A percentile compares a stretch with the other conserved stretches of the same genome.
Evolutionary conservation across 2,888 invertebrate species (phyloP).

Genomic region (Acanthosepion lycidas): DNA sequence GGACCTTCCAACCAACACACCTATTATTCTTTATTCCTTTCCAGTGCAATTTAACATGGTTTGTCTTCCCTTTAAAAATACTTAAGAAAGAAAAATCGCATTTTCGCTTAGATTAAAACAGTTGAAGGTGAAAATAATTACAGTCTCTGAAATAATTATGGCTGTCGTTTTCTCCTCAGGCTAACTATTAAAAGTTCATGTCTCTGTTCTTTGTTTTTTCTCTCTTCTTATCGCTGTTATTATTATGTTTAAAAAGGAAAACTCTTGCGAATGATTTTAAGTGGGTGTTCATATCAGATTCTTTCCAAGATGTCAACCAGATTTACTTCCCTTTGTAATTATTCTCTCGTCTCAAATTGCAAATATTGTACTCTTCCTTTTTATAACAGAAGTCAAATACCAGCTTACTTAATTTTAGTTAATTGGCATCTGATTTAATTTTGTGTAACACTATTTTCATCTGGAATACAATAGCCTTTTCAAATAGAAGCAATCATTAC

Average conservation of each 20-base stretch:
- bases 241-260: background rate
- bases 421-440: too few relatives aligned
- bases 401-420: too few relatives aligned
- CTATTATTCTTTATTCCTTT: too few relatives aligned
- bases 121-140: slow-evolving; percentile 33
- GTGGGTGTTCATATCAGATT: background rate
- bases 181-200: background rate
- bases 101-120: slow-evolving; percentile 13
- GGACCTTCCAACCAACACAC: background rate
- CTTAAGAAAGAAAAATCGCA: background rate
- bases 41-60: background rate
- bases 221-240: background rate
- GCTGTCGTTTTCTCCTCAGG: slow-evolving; percentile 2
- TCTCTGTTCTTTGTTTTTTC: background rate
- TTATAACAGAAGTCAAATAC: too few relatives aligned
- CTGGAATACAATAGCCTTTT: too few relatives aligned
- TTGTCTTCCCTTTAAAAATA: background rate
- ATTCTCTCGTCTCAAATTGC: too few relatives aligned
- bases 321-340: background rate
- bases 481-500: too few relatives aligned
- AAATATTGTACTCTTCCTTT: too few relatives aligned
- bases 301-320: background rate
- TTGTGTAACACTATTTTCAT: too few relatives aligned
- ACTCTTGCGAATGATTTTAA: background rate
- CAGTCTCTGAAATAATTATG: background rate